phyloP scores from a whole-genome alignment of 2,113 vertebrate genomes.

The Leucosticte australis region DNA sequence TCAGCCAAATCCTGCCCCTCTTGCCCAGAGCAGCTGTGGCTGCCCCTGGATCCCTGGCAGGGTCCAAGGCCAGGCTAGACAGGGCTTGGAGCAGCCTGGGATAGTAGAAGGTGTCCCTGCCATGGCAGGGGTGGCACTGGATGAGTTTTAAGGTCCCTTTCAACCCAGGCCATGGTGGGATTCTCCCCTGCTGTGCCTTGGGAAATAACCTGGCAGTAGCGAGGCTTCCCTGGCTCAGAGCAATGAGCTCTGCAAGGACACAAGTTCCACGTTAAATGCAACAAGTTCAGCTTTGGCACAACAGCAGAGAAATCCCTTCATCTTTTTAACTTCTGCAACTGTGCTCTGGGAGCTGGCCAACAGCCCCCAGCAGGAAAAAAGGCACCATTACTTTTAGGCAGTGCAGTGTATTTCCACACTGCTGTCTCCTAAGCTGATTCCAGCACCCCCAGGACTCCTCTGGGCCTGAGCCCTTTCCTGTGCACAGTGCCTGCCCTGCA shows the following conservation, averaged over 20 bases:
- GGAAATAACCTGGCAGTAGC: fast-evolving
- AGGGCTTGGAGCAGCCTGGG: neutral
- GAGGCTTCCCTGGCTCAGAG: neutral
- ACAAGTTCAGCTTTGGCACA: neutral
- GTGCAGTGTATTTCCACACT: neutral
- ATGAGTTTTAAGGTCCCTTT: neutral
- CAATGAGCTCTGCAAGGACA: neutral
- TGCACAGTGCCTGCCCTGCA: neutral
- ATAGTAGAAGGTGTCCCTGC: neutral
- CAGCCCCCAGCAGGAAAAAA: neutral
- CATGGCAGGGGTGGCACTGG: neutral
- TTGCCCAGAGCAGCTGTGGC: neutral
- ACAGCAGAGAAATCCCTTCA: neutral
- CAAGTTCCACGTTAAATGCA: neutral
- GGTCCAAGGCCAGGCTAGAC: neutral
- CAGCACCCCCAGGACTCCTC: neutral
- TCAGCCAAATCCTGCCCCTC: neutral
- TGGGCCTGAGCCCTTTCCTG: neutral
- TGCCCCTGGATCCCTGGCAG: neutral
- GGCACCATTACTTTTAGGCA: neutral
- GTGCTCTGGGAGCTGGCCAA: neutral
- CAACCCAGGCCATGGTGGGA: neutral
- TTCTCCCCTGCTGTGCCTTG: neutral
- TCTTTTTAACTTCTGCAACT: neutral
- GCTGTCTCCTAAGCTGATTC: neutral